phyloP scores from a whole-genome alignment of 2,113 vertebrate genomes.

The Aplodontia rufa region DNA sequence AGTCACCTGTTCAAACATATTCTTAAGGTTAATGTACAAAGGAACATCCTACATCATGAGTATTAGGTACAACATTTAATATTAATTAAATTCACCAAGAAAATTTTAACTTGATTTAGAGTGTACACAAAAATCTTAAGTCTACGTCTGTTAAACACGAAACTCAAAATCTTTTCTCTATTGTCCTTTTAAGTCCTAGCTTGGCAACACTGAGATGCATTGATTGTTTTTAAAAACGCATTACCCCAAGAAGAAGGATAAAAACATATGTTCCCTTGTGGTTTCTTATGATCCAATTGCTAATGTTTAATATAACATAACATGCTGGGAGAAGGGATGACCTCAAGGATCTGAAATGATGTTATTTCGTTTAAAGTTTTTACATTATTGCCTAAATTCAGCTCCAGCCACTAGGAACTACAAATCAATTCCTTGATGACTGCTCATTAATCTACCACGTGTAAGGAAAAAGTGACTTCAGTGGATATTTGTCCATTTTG shows the following conservation, averaged over 20 bases:
- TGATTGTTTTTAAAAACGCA: constrained; percentile 14
- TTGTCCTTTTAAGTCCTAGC: background rate
- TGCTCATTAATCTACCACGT: background rate
- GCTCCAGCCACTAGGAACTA: background rate
- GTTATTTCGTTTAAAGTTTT: background rate
- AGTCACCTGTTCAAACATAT: background rate
- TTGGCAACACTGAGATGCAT: background rate
- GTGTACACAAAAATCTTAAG: background rate
- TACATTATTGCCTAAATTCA: background rate
- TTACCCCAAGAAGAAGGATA: background rate
- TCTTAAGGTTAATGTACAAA: background rate
- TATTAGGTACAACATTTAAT: background rate
- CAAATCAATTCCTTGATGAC: background rate
- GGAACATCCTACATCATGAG: background rate
- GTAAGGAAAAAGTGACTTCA: background rate
- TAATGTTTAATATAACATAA: constrained; percentile 31
- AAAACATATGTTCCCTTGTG: background rate
- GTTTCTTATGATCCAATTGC: background rate
- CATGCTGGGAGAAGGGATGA: background rate
- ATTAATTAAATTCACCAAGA: background rate
- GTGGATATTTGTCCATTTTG: background rate
- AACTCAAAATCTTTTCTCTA: background rate
- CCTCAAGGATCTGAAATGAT: background rate
- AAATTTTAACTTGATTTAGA: background rate
- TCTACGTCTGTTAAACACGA: background rate